A percentile compares a stretch with the other conserved stretches of the same genome.
These are phyloP conservation scores for Pollenia amentaria DNA, from an alignment of 2,888 invertebrate genomes.

Conservation along the genomic window DNA sequence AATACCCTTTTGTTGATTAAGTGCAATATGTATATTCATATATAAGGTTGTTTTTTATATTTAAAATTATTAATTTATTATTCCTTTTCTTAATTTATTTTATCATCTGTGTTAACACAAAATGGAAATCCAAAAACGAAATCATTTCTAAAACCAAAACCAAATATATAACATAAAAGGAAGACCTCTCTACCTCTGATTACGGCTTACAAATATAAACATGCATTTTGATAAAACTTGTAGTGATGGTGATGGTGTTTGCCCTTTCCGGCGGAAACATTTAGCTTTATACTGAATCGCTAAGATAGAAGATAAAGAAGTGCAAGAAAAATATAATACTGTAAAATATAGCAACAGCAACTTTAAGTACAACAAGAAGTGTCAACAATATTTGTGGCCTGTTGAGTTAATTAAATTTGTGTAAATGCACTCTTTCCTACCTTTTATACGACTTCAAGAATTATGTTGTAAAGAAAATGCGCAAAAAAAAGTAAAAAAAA, in stretches of 20 bases:
- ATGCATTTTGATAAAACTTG: not conserved
- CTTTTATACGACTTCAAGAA: not conserved
- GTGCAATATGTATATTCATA: too few species aligned
- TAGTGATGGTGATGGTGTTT: slow-evolving; percentile 1
- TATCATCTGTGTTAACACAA: not conserved
- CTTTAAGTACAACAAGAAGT: slow-evolving; percentile 26
- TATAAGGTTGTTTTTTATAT: too few species aligned
- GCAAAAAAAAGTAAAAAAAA: not conserved
- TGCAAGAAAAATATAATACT: not conserved
- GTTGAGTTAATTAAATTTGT: slow-evolving; percentile 62
- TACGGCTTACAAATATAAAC: not conserved
- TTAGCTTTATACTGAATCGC: slow-evolving; percentile 31
- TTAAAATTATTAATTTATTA: too few species aligned
- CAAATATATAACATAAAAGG: not conserved
- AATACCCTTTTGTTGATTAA: too few species aligned
- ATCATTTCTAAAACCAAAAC: not conserved
- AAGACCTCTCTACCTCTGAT: not conserved
- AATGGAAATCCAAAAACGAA: not conserved
- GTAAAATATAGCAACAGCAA: not conserved
- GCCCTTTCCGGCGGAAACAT: slow-evolving; percentile 49
- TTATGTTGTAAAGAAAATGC: not conserved
- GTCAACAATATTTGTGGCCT: slow-evolving; percentile 53
- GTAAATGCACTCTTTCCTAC: slow-evolving; percentile 34
- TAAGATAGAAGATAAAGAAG: slow-evolving; percentile 16
- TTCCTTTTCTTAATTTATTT: not conserved